Evolutionary conservation across 2,797 vertebrate species (phyloP), one percentile per base, ranked within the genome.

Genomic region (Muscicapa striata): DNA sequence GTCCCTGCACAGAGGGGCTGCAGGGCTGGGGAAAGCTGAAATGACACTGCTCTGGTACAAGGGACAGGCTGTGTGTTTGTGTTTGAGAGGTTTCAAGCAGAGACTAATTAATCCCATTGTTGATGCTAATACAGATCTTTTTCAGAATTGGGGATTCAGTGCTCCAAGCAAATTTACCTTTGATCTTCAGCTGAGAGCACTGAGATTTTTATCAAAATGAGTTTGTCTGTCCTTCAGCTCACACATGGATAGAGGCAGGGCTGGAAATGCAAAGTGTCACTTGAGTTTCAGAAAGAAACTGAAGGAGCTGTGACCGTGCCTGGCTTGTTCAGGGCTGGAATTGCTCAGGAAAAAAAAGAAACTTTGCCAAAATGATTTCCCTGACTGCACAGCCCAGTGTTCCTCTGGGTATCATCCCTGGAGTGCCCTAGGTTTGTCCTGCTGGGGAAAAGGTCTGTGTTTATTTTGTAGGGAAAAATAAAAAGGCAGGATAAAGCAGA

Each of bases 61-160:
- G 38, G 46, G 84, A 22, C 79, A 52, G 76, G 10, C 26, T 94
- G 45, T 12, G 52, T 69, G 6, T 87, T 95, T 92, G 82, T 91
- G 77, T 91, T 84, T 89, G 86, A 97, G 90, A 87, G n/a, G 77
- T 54, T 94, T 90, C 91, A 81, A 57, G 48, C 58, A 72, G 75
- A 92, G 87, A 63, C 93, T 97, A 97, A 97, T 97, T 97, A 97
- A 97, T 97, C 97, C 97, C 96, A 92, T 95, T 96, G 97, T 97
- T 96, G 96, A 97, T 98, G 97, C 89, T 96, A 97, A 97, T 97
- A 62, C 4, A 27, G 70, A 15, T 93, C 69, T 91, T 97, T 96
- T 97, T 96, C 63, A 91, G 92, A 90, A 97, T 54, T 78, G 26
- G 13, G 43, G 51, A 90, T 74, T 94, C 83, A 75, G 89, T 48